Conservation (phyloP, 2,797 vertebrate species). For the Rhynchotus rufescens region DNA sequence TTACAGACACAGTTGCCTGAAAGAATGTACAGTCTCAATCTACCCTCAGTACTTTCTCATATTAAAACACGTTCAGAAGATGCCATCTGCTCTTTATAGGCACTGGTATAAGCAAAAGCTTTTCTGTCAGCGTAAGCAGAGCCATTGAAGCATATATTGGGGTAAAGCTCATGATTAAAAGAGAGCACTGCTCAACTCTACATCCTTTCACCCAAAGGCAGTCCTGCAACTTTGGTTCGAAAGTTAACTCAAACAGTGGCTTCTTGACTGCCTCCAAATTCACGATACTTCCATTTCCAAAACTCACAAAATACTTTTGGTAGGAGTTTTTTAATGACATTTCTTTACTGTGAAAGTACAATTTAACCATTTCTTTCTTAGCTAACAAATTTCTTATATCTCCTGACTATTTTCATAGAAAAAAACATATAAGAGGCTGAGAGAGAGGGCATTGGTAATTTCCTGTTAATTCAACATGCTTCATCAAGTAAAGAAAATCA, state of each 20-base stretch:
- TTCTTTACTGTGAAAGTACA: not conserved
- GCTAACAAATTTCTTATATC: not conserved
- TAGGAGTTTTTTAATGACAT: not conserved
- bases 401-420: not conserved
- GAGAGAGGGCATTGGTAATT: not conserved
- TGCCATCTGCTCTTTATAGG: slow-evolving; percentile 56
- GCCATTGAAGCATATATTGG: slow-evolving; percentile 18
- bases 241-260: not conserved
- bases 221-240: not conserved
- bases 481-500: not conserved
- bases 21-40: slow-evolving; percentile 22
- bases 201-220: not conserved
- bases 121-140: slow-evolving; percentile 24
- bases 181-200: not conserved
- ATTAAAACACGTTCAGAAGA: slow-evolving; percentile 47
- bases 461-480: not conserved
- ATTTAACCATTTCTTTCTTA: not conserved
- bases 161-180: slow-evolving; percentile 1
- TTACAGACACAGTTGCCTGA: slow-evolving; percentile 48
- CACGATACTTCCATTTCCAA: not conserved
- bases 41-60: not conserved
- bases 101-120: slow-evolving; percentile 13
- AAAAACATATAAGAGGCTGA: not conserved
- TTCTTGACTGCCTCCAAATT: not conserved
- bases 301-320: not conserved